Conservation (phyloP, 2,797 vertebrate species). For the Ctenochaetus hawaiiensis region DNA sequence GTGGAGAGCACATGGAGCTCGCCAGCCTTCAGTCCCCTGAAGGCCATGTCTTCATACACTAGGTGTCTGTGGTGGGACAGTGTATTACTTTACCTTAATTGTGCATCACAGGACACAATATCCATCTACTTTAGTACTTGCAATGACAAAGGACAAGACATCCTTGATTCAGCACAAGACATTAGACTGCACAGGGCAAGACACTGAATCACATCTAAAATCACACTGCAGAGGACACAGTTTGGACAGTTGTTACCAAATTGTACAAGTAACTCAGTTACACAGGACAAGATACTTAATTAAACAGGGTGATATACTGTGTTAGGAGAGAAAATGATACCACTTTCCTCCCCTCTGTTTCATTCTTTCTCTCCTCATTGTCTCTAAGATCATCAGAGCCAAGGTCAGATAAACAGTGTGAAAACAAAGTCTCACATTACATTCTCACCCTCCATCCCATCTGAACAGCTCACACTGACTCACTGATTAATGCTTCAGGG, state of each 20-base stretch:
- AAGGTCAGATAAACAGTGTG: constrained; percentile 44
- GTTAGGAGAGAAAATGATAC: not conserved
- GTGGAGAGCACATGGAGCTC: no score
- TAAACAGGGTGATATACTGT: not conserved
- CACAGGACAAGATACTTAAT: constrained; percentile 4
- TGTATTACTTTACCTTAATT: no score
- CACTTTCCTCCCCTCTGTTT: not conserved
- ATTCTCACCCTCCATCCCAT: constrained; percentile 35
- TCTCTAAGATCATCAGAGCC: constrained; percentile 28
- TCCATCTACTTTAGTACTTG: not conserved
- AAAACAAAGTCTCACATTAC: constrained; percentile 47
- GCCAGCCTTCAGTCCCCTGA: no score
- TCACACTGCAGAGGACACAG: not conserved
- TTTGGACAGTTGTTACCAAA: not conserved
- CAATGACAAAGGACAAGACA: not conserved
- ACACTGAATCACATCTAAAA: not conserved
- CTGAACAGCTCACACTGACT: constrained; percentile 39
- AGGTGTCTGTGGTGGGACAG: no score
- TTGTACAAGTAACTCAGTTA: constrained; percentile 14
- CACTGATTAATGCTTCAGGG: constrained; percentile 36
- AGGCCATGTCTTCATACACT: no score
- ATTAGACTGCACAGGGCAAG: not conserved
- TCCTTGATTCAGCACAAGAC: not conserved
- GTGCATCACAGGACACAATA: no score
- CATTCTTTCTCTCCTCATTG: constrained; percentile 13